Percentiles rank a stretch among this genome's conserved stretches.
Conservation (phyloP, 37 sponge, comb jelly and placozoan genomes). For the Bolinopsis microptera region DNA sequence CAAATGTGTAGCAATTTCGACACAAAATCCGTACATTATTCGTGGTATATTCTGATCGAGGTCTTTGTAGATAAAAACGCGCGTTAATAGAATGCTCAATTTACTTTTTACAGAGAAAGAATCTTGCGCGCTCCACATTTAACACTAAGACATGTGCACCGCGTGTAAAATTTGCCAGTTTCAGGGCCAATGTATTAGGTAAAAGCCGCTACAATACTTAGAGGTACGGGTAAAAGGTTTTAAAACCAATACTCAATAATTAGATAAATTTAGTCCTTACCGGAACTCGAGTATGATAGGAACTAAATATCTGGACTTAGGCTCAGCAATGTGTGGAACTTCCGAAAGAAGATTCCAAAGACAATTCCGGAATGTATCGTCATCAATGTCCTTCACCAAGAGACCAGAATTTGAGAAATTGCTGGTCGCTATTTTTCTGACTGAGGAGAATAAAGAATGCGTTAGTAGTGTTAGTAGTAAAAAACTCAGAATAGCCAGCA, state of each 20-base stretch:
- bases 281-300: conserved; percentile 25
- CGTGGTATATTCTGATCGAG: neutral
- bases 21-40: neutral
- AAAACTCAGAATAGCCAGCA: too few species aligned
- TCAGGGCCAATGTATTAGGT: too few species aligned
- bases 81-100: neutral
- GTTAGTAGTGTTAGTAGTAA: too few species aligned
- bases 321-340: conserved; percentile 30
- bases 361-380: neutral
- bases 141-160: neutral
- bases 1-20: neutral
- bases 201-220: too few species aligned
- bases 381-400: neutral
- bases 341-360: conserved; percentile 48
- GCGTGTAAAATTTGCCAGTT: neutral
- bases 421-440: neutral
- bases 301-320: conserved; percentile 15
- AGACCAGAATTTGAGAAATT: neutral
- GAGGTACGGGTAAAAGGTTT: too few species aligned
- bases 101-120: neutral
- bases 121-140: neutral
- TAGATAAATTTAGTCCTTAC: too few species aligned
- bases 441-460: too few species aligned
- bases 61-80: neutral
- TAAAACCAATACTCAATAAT: too few species aligned